These are phyloP conservation scores for Diloba caeruleocephala DNA, from an alignment of 2,888 invertebrate species.

Conservation along the genomic window DNA sequence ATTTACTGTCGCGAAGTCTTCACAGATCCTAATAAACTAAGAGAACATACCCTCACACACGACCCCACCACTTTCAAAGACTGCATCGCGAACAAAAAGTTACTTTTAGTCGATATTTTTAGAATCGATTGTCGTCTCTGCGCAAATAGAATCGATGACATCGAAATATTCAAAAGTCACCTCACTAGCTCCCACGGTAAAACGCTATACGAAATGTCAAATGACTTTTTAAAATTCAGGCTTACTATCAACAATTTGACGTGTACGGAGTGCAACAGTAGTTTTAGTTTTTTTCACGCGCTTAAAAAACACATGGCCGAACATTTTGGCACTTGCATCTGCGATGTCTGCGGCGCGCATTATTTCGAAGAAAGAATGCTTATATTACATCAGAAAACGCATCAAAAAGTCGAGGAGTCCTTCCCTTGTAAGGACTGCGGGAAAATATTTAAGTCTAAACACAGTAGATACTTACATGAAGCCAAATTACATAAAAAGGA, in stretches of 20 bases:
- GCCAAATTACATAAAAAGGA: constrained; percentile 77
- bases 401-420: constrained; percentile 75
- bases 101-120: constrained; percentile 70
- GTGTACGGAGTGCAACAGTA: constrained; percentile 69
- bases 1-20: constrained; percentile 76
- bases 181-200: constrained; percentile 66
- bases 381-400: constrained; percentile 75
- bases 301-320: constrained; percentile 81
- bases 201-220: constrained; percentile 58
- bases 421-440: constrained; percentile 85
- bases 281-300: constrained; percentile 76
- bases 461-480: constrained; percentile 76
- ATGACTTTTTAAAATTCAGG: constrained; percentile 75
- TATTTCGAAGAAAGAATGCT: constrained; percentile 84
- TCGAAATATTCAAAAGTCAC: constrained; percentile 71
- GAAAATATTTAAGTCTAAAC: constrained; percentile 79
- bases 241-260: constrained; percentile 66
- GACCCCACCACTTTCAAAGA: constrained; percentile 70
- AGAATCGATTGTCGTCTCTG: constrained; percentile 79
- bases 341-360: constrained; percentile 81
- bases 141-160: constrained; percentile 59
- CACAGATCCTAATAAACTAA: constrained; percentile 71
- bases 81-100: constrained; percentile 64
- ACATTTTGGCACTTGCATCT: constrained; percentile 80
- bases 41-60: constrained; percentile 74